Percentiles rank a stretch among this genome's conserved stretches.
These are phyloP conservation scores for Typhlichthys eigenmanni DNA, from an alignment of 2,797 vertebrate species.

Conservation along the genomic window DNA sequence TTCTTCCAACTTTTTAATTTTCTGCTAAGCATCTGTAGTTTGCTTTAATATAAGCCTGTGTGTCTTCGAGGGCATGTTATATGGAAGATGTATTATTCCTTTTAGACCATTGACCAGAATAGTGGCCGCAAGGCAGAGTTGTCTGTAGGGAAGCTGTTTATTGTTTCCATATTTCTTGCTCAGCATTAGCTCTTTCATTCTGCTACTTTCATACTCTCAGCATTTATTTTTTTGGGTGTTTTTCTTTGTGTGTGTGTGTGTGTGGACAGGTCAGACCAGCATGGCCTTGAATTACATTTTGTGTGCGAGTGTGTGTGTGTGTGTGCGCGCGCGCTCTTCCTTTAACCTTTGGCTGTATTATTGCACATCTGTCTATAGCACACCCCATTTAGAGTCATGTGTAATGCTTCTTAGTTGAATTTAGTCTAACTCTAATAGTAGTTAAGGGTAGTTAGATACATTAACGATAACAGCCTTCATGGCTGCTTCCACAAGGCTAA, in stretches of 20 bases:
- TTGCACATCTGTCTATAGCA: too few relatives aligned
- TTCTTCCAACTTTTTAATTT: too few relatives aligned
- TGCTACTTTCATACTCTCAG: background rate
- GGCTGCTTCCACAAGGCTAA: background rate
- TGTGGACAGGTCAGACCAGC: constrained; percentile 18
- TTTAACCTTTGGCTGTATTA: background rate
- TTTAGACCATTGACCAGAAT: background rate
- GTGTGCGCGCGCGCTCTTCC: background rate
- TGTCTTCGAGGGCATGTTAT: background rate
- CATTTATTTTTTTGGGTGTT: too few relatives aligned
- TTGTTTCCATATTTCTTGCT: background rate
- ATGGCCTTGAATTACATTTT: constrained; percentile 9
- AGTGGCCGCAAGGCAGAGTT: background rate
- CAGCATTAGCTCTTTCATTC: background rate
- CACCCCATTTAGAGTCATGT: background rate
- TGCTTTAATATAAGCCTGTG: too few relatives aligned
- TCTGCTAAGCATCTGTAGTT: too few relatives aligned
- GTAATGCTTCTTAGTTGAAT: too few relatives aligned
- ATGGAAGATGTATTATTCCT: background rate
- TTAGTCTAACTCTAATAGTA: too few relatives aligned
- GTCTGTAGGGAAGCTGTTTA: background rate
- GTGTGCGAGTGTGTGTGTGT: too few relatives aligned
- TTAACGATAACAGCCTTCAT: background rate
- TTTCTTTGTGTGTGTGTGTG: background rate
- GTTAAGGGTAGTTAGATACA: background rate